Evolutionary conservation across 2,888 invertebrate genomes (phyloP).

Genomic region (Ecliptopera silaceata): DNA sequence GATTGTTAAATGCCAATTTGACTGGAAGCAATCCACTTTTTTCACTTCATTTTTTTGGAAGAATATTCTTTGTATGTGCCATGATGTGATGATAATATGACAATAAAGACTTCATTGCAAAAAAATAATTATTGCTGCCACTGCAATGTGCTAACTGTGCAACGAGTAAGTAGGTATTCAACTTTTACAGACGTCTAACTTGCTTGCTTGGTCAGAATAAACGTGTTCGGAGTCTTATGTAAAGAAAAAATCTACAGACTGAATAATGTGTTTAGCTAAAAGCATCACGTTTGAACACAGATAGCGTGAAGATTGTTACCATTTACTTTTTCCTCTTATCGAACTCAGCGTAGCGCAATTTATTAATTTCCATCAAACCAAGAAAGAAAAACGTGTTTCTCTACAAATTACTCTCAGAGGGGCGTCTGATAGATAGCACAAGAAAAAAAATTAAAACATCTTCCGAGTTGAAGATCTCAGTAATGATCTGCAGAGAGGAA

Average conservation of each 20-base stretch:
- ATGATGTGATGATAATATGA: no score
- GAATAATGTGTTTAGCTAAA: slow-evolving; percentile 25
- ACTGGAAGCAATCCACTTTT: no score
- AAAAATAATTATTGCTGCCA: no score
- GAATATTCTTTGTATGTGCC: no score
- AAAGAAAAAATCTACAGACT: slow-evolving; percentile 7
- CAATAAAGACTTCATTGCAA: no score
- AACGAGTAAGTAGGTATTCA: no score
- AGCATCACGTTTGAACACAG: slow-evolving; percentile 29
- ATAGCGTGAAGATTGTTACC: slow-evolving; percentile 23
- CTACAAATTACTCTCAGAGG: slow-evolving; percentile 52
- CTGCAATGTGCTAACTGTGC: no score
- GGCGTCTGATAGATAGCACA: slow-evolving; percentile 54
- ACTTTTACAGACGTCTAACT: no score
- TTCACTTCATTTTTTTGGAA: no score
- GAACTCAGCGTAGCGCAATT: slow-evolving; percentile 38
- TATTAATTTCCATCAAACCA: slow-evolving; percentile 53
- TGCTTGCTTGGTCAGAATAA: no score
- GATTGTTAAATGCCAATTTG: neutral
- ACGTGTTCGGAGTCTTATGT: no score
- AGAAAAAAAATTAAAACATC: slow-evolving; percentile 58
- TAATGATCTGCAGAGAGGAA: slow-evolving; percentile 64
- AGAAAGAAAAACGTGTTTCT: slow-evolving; percentile 51
- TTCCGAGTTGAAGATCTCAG: slow-evolving; percentile 59
- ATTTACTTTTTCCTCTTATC: slow-evolving; percentile 32